Base-by-base conservation (phyloP, 2,113 vertebrate species). In the Tupaia chinensis region DNA sequence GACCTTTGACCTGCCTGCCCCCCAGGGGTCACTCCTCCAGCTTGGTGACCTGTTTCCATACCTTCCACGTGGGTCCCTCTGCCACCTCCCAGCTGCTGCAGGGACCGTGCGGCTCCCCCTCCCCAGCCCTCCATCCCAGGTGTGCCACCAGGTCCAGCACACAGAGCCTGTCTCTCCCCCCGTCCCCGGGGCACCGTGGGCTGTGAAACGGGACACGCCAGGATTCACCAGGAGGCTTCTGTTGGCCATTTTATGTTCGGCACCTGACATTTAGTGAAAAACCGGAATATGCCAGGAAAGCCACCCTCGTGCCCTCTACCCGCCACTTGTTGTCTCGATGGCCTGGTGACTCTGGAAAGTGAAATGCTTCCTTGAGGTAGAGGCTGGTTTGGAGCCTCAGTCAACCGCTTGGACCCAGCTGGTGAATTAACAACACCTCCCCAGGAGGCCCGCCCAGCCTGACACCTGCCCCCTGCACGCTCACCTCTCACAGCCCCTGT, bases 371-470 rank as follows among this genome's bases (percentile, higher is more conserved):
- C 84, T 91, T 60, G 74, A 80, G 94, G 80, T 86, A 80, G 32
- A 86, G 94, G 72, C 58, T 20, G 61, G 22, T 72, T 77, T n/a
- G n/a, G 60, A 60, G 27, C 88, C 56, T 93, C 44, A 53, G 84
- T 44, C 44, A 44, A 5, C 89, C 89, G 81, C 73, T 93, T 89
- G 84, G 61, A 93, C 95, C 56, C 15, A 90, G 92, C 84, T 66
- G 70, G 72, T 95, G 70, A 95, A 95, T 97, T 96, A 90, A 77
- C 88, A 97, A 84, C 16, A 65, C 65, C 27, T 72, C 92, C 78
- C 77, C 69, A 19, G 80, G 87, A 78, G 87, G 54, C 90, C 87
- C 77, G 72, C 63, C 14, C 25, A 8, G 61, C 22, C 4, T 23
- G 78, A 79, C 91, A 94, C 95, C 93, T 76, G 95, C 65, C 93